phyloP scores from a whole-genome alignment of 2,888 invertebrate genomes.

The Steinernema scapterisci region DNA sequence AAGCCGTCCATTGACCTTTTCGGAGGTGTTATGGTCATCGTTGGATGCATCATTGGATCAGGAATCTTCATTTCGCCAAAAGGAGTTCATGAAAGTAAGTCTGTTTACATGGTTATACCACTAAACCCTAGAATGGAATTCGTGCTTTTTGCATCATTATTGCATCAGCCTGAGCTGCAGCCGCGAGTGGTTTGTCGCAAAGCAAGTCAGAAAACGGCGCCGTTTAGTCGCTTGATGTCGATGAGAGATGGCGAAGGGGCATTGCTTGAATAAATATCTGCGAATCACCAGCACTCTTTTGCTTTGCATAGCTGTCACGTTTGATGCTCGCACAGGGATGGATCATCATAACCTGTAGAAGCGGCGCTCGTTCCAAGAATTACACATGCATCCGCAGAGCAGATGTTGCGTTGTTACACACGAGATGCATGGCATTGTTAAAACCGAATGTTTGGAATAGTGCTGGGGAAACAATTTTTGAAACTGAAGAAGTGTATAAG shows the following conservation, averaged over 20 bases:
- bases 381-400: background rate
- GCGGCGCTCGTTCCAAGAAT: background rate
- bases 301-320: background rate
- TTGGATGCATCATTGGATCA: slow-evolving; percentile 55
- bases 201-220: background rate
- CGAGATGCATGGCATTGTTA: no score
- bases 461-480: background rate
- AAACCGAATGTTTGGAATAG: background rate
- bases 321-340: background rate
- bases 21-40: slow-evolving; percentile 57
- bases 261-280: no score
- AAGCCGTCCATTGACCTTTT: slow-evolving; percentile 53
- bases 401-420: background rate
- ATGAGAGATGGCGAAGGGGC: no score
- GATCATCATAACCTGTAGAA: background rate
- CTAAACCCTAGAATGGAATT: background rate
- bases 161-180: slow-evolving; percentile 1
- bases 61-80: slow-evolving; percentile 60
- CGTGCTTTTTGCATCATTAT: slow-evolving; percentile 12
- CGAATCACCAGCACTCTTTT: no score
- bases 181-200: background rate
- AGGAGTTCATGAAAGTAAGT: slow-evolving; percentile 55
- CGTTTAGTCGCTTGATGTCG: no score
- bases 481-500: background rate
- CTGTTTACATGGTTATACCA: background rate